These are phyloP conservation scores for Myopa tessellatipennis DNA, from an alignment of 2,888 invertebrate species.

Conservation along the genomic window DNA sequence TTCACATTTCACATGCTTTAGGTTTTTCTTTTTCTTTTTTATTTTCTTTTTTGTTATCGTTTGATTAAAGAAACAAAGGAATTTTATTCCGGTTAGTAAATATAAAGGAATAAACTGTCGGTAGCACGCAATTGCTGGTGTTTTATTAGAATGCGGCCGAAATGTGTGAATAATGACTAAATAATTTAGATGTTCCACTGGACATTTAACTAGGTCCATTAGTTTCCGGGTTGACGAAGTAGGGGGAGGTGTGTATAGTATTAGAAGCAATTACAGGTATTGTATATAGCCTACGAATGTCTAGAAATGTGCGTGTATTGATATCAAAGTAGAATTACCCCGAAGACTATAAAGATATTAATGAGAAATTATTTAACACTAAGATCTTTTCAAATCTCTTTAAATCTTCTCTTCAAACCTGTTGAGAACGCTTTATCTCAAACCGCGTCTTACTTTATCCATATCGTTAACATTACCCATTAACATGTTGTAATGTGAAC, in stretches of 20 bases:
- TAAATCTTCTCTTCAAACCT: too few species aligned
- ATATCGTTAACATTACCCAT: too few species aligned
- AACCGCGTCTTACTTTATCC: too few species aligned
- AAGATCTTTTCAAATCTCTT: too few species aligned
- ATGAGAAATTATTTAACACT: too few species aligned
- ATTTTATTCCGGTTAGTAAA: slow-evolving; percentile 21
- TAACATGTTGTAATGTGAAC: too few species aligned
- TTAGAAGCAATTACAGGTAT: too few species aligned
- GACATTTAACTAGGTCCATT: neutral
- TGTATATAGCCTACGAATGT: too few species aligned
- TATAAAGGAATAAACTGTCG: neutral
- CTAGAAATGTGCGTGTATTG: neutral
- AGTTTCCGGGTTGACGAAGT: too few species aligned
- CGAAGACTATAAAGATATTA: too few species aligned
- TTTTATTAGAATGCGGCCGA: neutral
- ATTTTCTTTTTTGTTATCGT: neutral
- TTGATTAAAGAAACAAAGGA: slow-evolving; percentile 27
- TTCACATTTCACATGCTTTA: neutral
- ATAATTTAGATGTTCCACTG: slow-evolving; percentile 19
- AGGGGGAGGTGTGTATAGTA: neutral
- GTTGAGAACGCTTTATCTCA: too few species aligned
- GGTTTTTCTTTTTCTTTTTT: neutral
- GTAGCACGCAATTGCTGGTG: slow-evolving; percentile 23
- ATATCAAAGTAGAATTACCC: too few species aligned
- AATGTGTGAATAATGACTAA: slow-evolving; percentile 7